Conservation (phyloP, 2,888 invertebrate species). For the Allygus modestus region DNA sequence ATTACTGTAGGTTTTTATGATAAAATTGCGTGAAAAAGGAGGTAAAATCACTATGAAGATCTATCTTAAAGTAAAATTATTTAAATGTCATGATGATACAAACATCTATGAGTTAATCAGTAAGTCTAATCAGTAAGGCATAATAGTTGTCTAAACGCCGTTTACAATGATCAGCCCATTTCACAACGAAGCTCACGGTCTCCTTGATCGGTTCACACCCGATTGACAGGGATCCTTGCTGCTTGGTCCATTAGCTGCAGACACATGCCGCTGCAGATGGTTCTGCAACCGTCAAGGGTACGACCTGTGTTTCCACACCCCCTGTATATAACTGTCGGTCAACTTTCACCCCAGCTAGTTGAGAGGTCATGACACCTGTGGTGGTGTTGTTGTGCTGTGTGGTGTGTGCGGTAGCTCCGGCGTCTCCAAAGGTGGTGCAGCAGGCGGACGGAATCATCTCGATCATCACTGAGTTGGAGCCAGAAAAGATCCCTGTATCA, state of each 20-base stretch:
- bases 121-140: no score
- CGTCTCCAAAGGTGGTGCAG: background rate
- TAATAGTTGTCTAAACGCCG: no score
- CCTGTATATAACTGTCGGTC: background rate
- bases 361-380: slow-evolving; percentile 14
- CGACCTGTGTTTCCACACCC: background rate
- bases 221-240: slow-evolving; percentile 28
- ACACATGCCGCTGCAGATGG: slow-evolving; percentile 8
- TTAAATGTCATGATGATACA: no score
- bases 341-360: background rate
- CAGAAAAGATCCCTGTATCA: slow-evolving; percentile 34
- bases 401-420: slow-evolving; percentile 7
- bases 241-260: background rate
- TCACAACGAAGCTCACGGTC: slow-evolving; percentile 15
- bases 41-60: no score
- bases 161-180: no score
- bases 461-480: slow-evolving; percentile 49
- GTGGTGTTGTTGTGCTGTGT: slow-evolving; percentile 17
- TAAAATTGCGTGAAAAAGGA: no score
- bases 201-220: slow-evolving; percentile 32
- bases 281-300: slow-evolving; percentile 40
- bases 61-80: no score
- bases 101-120: no score
- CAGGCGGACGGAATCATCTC: slow-evolving; percentile 41
- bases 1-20: no score